phyloP scores from a whole-genome alignment of 2,113 vertebrate species.

The Edolisoma coerulescens region DNA sequence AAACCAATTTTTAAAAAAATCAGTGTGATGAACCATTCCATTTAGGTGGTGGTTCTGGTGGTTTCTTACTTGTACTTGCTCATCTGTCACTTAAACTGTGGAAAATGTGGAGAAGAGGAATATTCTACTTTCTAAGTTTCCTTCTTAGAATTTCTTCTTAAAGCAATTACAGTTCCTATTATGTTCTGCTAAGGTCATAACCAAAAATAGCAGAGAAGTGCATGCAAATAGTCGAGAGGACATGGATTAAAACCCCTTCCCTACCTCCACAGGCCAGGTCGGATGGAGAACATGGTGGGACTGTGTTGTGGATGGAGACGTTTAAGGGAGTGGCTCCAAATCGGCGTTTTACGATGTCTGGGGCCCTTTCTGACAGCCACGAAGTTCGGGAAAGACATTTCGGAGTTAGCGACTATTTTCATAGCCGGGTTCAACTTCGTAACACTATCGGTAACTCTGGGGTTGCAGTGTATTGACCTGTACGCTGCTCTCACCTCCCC shows the following conservation, averaged over 20 bases:
- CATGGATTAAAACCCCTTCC: background rate
- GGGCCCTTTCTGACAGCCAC: background rate
- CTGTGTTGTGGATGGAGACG: background rate
- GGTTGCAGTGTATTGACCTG: background rate
- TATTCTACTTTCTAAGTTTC: background rate
- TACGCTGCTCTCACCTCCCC: background rate
- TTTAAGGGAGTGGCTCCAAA: background rate
- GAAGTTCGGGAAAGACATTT: background rate
- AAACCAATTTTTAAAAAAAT: background rate
- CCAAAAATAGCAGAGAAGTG: background rate
- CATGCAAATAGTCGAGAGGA: background rate
- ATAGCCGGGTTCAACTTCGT: background rate
- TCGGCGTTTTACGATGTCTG: accelerated
- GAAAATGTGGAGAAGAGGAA: background rate
- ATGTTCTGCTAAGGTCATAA: background rate
- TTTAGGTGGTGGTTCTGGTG: background rate
- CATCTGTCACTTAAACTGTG: background rate
- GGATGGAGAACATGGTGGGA: background rate
- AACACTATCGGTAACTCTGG: accelerated
- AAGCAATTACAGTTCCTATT: background rate
- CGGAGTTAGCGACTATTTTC: background rate
- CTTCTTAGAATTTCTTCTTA: background rate
- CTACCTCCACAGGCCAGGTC: background rate
- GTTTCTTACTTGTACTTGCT: background rate
- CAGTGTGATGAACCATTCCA: background rate